These are phyloP conservation scores for Trichogramma evanescens DNA, from an alignment of 2,888 invertebrate species.

Conservation along the genomic window DNA sequence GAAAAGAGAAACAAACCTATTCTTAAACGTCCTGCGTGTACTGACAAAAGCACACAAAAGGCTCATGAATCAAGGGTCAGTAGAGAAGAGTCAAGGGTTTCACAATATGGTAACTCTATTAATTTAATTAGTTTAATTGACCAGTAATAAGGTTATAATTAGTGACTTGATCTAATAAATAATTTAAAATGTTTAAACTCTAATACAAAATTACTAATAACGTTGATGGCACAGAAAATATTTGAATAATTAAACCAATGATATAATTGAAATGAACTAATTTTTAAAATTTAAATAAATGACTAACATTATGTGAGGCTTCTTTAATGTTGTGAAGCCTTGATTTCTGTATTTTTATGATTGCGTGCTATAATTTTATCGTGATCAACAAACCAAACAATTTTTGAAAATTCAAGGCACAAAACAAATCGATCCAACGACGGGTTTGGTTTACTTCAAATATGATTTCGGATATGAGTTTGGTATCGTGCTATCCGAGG, in stretches of 20 bases:
- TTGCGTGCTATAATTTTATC: background rate
- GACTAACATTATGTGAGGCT: too few relatives aligned
- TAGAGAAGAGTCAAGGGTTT: conserved; percentile 62
- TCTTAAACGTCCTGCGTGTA: conserved; percentile 45
- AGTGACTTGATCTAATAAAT: too few relatives aligned
- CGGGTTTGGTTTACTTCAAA: conserved; percentile 72
- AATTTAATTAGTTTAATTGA: too few relatives aligned
- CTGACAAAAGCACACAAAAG: conserved; percentile 40
- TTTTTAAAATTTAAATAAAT: too few relatives aligned
- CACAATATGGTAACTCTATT: conserved; percentile 57
- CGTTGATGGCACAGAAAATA: too few relatives aligned
- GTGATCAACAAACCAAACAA: background rate
- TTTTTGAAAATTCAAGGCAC: conserved; percentile 51
- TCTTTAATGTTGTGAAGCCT: too few relatives aligned
- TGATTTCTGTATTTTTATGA: background rate
- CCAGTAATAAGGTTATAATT: too few relatives aligned
- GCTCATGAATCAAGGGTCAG: conserved; percentile 60
- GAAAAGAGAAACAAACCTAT: conserved; percentile 48
- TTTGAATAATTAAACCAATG: too few relatives aligned
- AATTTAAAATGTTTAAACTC: too few relatives aligned
- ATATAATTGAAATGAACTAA: too few relatives aligned
- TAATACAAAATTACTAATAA: too few relatives aligned
- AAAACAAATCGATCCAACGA: conserved; percentile 69
- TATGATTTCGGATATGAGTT: conserved; percentile 77
- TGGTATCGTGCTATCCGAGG: conserved; percentile 64